A percentile compares a stretch with the other conserved stretches of the same genome.
Conservation (phyloP, 2,888 invertebrate species). For the Drosophila stalkeri region DNA sequence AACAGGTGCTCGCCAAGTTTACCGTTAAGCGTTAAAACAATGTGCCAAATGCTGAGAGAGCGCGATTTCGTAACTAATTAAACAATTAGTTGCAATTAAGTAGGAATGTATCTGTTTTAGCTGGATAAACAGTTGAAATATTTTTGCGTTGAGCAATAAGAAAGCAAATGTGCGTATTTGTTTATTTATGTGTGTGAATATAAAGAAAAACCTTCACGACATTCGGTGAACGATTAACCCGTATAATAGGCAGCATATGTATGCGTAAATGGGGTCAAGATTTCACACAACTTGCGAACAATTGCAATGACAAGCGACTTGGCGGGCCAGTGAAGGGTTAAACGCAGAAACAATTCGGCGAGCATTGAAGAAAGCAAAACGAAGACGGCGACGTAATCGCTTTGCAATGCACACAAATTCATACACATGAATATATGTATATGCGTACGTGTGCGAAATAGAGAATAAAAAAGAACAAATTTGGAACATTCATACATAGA, state of each 20-base stretch:
- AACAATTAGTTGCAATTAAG: constrained; percentile 75
- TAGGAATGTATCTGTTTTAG: constrained; percentile 30
- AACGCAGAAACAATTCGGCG: constrained; percentile 47
- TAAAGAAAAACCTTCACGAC: constrained; percentile 37
- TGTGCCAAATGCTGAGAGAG: constrained; percentile 37
- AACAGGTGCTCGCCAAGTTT: constrained; percentile 66
- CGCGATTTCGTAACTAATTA: constrained; percentile 77
- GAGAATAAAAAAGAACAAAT: constrained; percentile 40
- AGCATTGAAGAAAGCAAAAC: constrained; percentile 51
- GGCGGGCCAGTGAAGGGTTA: constrained; percentile 63
- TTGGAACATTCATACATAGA: constrained; percentile 58
- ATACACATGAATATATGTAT: constrained; percentile 12
- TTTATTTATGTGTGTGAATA: constrained; percentile 19
- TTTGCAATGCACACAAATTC: constrained; percentile 67
- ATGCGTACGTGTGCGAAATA: constrained; percentile 30
- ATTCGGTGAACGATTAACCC: constrained; percentile 17
- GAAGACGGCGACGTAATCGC: constrained; percentile 77
- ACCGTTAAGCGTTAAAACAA: constrained; percentile 57
- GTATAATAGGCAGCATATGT: not conserved
- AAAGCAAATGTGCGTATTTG: constrained; percentile 34
- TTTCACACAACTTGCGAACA: constrained; percentile 37
- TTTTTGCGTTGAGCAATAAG: constrained; percentile 46
- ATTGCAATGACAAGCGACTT: constrained; percentile 39
- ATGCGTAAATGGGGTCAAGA: constrained; percentile 71
- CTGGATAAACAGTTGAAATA: constrained; percentile 60